Base-by-base conservation (phyloP, 1,140 invertebrate species). In the Eciton burchellii region DNA sequence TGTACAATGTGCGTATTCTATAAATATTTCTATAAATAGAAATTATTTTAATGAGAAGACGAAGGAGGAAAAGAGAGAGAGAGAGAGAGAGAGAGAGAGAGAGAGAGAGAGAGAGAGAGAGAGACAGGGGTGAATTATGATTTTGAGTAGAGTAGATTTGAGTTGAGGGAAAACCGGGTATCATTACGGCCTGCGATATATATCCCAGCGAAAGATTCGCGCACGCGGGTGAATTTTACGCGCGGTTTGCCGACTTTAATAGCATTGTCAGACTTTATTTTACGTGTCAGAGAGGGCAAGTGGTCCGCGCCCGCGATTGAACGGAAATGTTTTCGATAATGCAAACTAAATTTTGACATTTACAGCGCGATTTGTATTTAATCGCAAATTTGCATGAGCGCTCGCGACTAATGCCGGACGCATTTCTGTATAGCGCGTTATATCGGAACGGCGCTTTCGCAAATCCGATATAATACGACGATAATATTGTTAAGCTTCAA, bases 401-500 rank as follows among this genome's bases (percentile, higher is more conserved):
- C 24, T 41, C 73, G n/a, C 72, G 62, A 66, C 74, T 79, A 79
- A 79, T 79, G 59, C 74, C 74, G 16, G 14, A n/a, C 35, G 49
- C 35, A 79, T 79, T 79, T 68, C 74, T 57, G 35, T 57, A 56
- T 68, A 56, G 43, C 45, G 63, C 21, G 49, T 79, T 79, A 79
- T 79, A 79, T 29, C 63, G n/a, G n/a, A n/a, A n/a, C n/a, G 74
- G 74, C 74, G 74, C 74, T 70, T 79, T 79, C 41, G n/a, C 35
- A 49, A 70, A 57, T 79, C 63, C 74, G 74, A 79, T 79, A 49
- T 79, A 49, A 79, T 79, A 79, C 63, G 74, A 56, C 63, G 74
- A 79, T 79, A 79, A 79, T 79, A 79, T 68, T 79, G 63, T 79
- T 79, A 79, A 79, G 74, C 74, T 79, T 79, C 74, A 79, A 79